These are phyloP conservation scores for Dunckerocampus dactyliophorus DNA, from an alignment of 2,113 vertebrate species.

Conservation along the genomic window DNA sequence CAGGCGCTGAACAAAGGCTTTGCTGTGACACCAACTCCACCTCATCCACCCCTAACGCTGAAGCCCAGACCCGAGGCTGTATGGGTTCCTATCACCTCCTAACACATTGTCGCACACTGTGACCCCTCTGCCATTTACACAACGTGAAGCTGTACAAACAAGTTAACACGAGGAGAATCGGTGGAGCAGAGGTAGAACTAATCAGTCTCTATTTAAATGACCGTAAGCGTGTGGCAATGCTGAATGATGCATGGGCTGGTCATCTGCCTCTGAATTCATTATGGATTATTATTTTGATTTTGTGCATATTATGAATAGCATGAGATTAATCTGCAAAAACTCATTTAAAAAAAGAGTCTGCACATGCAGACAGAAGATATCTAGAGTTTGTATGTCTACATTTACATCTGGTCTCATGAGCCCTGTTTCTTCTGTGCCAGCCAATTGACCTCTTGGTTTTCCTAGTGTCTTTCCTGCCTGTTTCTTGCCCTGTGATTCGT, in stretches of 20 bases:
- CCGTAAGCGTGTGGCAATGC: not conserved
- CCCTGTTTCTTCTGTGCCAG: not conserved
- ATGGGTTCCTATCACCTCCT: constrained; percentile 19
- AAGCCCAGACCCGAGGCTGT: constrained; percentile 26
- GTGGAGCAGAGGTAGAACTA: not conserved
- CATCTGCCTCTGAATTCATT: not conserved
- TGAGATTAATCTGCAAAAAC: too few relatives aligned
- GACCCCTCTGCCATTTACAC: constrained; percentile 18
- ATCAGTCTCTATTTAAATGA: not conserved
- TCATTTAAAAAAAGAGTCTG: too few relatives aligned
- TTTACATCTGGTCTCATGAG: not conserved
- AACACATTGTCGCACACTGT: constrained; percentile 16
- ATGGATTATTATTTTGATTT: too few relatives aligned
- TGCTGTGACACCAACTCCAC: constrained; percentile 23
- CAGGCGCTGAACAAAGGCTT: constrained; percentile 51
- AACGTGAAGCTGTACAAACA: not conserved
- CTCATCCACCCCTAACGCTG: constrained; percentile 12
- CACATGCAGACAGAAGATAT: too few relatives aligned
- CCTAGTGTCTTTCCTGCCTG: not conserved
- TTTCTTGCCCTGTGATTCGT: constrained; percentile 4
- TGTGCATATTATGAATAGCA: not conserved
- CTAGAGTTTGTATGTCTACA: too few relatives aligned
- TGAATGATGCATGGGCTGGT: not conserved
- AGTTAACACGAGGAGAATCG: constrained; percentile 4
- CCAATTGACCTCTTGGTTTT: not conserved